Evolutionary conservation across 1,140 invertebrate genomes (phyloP).

Genomic region (Drosophila kohkoa): DNA sequence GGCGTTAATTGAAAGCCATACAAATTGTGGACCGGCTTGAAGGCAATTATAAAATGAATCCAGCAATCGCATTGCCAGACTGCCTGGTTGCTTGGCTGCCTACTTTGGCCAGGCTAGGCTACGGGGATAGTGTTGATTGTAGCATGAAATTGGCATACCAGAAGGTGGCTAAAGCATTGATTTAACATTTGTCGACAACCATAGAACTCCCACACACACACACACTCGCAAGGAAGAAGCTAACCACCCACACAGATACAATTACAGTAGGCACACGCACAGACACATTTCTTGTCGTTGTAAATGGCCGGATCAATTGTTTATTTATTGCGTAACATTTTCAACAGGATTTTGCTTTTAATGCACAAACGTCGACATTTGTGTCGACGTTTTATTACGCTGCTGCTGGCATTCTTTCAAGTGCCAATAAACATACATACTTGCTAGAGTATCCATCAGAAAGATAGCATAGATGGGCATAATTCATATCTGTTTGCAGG

Average conservation of each 20-base stretch:
- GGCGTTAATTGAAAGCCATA: constrained; percentile 82
- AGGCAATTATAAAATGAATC: constrained; percentile 78
- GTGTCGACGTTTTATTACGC: constrained; percentile 48
- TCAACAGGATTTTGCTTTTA: constrained; percentile 74
- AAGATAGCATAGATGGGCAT: not conserved
- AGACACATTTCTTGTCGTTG: constrained; percentile 9
- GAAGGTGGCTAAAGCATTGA: constrained; percentile 46
- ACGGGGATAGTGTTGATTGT: constrained; percentile 61
- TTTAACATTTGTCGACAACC: constrained; percentile 44
- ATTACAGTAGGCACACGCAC: not conserved
- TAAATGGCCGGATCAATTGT: constrained; percentile 67
- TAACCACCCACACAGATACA: not conserved
- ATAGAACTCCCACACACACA: constrained; percentile 10
- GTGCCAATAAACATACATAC: not conserved
- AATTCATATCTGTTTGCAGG: not conserved
- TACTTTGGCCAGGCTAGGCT: no score
- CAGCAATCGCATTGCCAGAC: not conserved
- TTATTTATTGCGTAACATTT: constrained; percentile 77
- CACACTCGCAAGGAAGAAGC: not conserved
- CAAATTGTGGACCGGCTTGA: constrained; percentile 69
- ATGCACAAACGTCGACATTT: constrained; percentile 57
- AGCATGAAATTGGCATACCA: constrained; percentile 61
- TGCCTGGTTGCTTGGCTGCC: not conserved
- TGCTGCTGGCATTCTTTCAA: constrained; percentile 14
- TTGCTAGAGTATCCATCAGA: no score